Evolutionary conservation across 2,113 vertebrate genomes (phyloP).

Genomic region (Formicarius rufipectus): DNA sequence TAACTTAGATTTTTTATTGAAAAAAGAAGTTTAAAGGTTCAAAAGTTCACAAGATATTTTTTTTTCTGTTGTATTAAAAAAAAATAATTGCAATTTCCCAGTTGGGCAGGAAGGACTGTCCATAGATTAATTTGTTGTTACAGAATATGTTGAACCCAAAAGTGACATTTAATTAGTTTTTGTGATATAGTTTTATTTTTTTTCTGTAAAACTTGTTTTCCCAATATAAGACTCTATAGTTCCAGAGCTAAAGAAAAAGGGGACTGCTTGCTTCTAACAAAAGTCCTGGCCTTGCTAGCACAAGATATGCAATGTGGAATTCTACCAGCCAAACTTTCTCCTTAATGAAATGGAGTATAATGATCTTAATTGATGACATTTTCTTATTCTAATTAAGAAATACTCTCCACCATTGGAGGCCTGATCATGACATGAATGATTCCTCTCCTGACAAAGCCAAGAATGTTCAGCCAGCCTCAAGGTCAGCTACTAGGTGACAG

Average conservation of each 20-base stretch:
- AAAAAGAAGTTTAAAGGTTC: constrained; percentile 56
- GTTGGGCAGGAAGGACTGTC: not conserved
- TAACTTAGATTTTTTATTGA: constrained; percentile 66
- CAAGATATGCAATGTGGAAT: not conserved
- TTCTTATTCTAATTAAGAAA: not conserved
- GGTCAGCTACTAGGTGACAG: not conserved
- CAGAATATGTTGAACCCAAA: not conserved
- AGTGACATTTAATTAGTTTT: not conserved
- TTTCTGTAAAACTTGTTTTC: not conserved
- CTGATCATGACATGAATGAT: not conserved
- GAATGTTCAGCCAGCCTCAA: not conserved
- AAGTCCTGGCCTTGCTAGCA: not conserved
- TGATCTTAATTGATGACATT: not conserved
- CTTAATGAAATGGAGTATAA: not conserved
- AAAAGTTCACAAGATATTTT: constrained; percentile 57
- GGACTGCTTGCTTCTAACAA: not conserved
- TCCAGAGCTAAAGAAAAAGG: not conserved
- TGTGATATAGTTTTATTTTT: not conserved
- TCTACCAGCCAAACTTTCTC: not conserved
- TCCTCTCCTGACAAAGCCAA: not conserved
- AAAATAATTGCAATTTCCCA: not conserved
- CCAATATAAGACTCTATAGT: not conserved
- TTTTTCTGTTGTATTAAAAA: not conserved
- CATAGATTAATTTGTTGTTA: not conserved
- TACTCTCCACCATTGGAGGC: not conserved